Conservation (phyloP, 1,140 invertebrate species). For the Chymomyza costata region DNA sequence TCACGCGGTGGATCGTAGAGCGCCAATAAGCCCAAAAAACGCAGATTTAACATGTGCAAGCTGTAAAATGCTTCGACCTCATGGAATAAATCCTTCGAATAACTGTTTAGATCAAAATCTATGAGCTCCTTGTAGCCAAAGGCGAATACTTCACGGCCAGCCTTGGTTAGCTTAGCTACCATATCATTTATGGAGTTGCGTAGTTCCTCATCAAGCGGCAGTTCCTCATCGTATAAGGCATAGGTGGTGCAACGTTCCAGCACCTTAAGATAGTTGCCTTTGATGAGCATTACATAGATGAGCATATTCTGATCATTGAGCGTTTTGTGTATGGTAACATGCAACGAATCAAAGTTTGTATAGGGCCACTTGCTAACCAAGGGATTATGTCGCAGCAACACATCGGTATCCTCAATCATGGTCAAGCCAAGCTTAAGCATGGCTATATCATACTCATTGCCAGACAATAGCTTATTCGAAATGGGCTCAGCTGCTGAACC, state of each 20-base stretch:
- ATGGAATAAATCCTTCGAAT: not conserved
- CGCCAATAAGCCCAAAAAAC: conserved; percentile 40
- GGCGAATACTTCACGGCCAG: conserved; percentile 21
- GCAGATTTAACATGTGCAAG: conserved; percentile 4
- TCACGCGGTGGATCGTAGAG: conserved; percentile 16
- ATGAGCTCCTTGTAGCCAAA: conserved; percentile 35
- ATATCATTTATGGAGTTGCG: not conserved
- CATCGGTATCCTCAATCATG: conserved; percentile 3
- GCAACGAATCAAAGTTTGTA: conserved; percentile 7
- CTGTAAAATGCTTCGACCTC: not conserved
- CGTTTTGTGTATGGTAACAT: conserved; percentile 34
- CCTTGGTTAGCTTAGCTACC: not conserved
- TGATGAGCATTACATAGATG: conserved; percentile 32
- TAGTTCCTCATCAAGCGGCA: conserved; percentile 1
- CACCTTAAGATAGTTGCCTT: conserved; percentile 20
- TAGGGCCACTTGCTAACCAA: conserved; percentile 18
- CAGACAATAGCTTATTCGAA: conserved; percentile 20
- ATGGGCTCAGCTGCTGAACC: conserved; percentile 30
- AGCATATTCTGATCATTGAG: not conserved
- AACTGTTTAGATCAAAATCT: not conserved
- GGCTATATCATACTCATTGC: conserved; percentile 24
- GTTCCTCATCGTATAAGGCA: not conserved
- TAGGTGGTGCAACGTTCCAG: conserved; percentile 23
- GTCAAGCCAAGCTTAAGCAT: conserved; percentile 20
- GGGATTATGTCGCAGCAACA: conserved; percentile 17